These are phyloP conservation scores for Mormyrus hasselquistii DNA, from an alignment of 2,797 vertebrate genomes.

Conservation along the genomic window DNA sequence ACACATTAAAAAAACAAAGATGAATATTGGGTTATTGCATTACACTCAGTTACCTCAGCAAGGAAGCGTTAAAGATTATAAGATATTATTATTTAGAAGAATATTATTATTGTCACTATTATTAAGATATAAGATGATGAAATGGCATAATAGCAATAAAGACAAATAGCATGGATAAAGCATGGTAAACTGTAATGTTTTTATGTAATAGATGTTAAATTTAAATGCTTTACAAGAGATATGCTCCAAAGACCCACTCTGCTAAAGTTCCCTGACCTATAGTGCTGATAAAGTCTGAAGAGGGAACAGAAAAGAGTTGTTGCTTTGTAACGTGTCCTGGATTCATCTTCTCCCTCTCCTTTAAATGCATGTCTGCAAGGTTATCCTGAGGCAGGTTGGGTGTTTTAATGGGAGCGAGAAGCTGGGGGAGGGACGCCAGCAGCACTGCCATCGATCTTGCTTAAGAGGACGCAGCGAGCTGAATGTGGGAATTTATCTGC, in stretches of 20 bases:
- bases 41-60: neutral
- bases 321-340: neutral
- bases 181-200: neutral
- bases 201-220: neutral
- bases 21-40: neutral
- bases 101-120: neutral
- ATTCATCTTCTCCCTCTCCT: neutral
- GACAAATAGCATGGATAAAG: neutral
- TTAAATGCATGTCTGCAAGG: neutral
- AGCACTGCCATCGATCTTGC: slow-evolving; percentile 57
- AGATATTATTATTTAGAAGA: neutral
- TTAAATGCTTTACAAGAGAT: neutral
- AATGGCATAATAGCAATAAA: neutral
- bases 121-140: neutral
- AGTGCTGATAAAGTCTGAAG: neutral
- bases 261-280: neutral
- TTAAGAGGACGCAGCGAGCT: slow-evolving; percentile 54
- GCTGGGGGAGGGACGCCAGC: slow-evolving; percentile 39
- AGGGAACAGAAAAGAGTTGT: neutral
- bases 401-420: slow-evolving; percentile 48
- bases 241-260: neutral
- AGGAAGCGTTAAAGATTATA: neutral
- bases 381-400: slow-evolving; percentile 51
- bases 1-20: neutral
- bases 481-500: slow-evolving; percentile 58